Base-by-base conservation (phyloP, 2,797 vertebrate genomes). In the Staurois parvus region DNA sequence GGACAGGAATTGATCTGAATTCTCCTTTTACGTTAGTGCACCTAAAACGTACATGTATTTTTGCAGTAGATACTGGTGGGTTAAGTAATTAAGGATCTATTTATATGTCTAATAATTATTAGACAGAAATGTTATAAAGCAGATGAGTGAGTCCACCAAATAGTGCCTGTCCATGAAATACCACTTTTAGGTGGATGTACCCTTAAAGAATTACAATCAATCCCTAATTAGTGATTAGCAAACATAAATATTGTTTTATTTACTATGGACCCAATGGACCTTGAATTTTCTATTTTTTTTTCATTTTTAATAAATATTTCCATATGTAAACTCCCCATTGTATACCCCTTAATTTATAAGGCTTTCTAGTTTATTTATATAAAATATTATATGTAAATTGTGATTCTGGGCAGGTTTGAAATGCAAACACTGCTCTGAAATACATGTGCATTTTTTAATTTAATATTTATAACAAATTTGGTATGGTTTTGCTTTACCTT, bases 331-430 rank as follows among this genome's bases (percentile, higher is more conserved):
- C 48, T 4, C 4, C 56, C 30, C 30, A 62, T 3, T 45, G 37
- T 52, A 34, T 40, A 67, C 62, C 59, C n/a, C 21, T 37, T 78
- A 78, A 84, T 84, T 84, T 84, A 84, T 78, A 64, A 42, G 42
- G 64, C n/a, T 5, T 26, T 77, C 26, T 78, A 40, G 34, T 9
- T 72, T 84, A 79, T 85, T 85, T 79, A 85, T 85, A 74, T 21
- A 37, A 19, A 64, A 72, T 32, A 73, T 73, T 72, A 19, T 42
- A 48, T 48, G 45, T 30, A 6, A 64, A 28, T 64, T 74, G 56
- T 66, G 24, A 56, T 48, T 26, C 24, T 21, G 13, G 15, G 21
- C 48, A 52, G 34, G 9, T 84, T 19, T 62, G 40, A 72, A 64
- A 48, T 83, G 13, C 6, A 64, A 28, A 37, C 67, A 59, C 66